Conservation (phyloP, 2,113 vertebrate species). For the Ageneiosus marmoratus region DNA sequence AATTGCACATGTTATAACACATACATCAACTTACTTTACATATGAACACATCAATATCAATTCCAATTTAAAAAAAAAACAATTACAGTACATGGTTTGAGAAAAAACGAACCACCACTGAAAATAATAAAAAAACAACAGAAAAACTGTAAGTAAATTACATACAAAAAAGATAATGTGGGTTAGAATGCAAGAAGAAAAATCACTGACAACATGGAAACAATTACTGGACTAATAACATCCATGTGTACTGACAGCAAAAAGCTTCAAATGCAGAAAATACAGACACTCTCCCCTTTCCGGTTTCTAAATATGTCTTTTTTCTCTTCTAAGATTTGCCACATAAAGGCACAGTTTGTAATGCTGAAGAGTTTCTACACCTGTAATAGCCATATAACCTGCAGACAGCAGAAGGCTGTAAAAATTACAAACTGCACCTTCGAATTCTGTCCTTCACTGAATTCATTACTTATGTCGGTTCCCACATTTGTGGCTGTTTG, state of each 20-base stretch:
- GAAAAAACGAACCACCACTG: not conserved
- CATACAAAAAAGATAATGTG: slow-evolving; percentile 31
- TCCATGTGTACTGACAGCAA: slow-evolving; percentile 42
- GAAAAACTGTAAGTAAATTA: not conserved
- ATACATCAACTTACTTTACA: not conserved
- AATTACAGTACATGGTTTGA: not conserved
- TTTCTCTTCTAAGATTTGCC: not conserved
- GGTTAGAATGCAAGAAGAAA: slow-evolving; percentile 36
- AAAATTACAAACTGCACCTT: not conserved
- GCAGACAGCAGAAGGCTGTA: not conserved
- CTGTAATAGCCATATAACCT: not conserved
- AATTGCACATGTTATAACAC: not conserved
- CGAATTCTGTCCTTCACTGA: not conserved
- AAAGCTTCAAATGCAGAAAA: slow-evolving; percentile 49
- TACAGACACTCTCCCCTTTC: no score
- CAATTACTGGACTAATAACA: not conserved
- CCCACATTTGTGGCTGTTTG: slow-evolving; percentile 48
- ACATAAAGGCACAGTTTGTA: not conserved
- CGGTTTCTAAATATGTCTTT: not conserved
- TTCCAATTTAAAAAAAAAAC: not conserved
- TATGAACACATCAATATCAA: not conserved
- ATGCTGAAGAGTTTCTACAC: not conserved
- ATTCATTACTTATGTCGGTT: not conserved
- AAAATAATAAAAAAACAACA: not conserved
- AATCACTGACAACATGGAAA: slow-evolving; percentile 7